phyloP scores from a whole-genome alignment of 2,113 vertebrate species.

The Erpornis zantholeuca region DNA sequence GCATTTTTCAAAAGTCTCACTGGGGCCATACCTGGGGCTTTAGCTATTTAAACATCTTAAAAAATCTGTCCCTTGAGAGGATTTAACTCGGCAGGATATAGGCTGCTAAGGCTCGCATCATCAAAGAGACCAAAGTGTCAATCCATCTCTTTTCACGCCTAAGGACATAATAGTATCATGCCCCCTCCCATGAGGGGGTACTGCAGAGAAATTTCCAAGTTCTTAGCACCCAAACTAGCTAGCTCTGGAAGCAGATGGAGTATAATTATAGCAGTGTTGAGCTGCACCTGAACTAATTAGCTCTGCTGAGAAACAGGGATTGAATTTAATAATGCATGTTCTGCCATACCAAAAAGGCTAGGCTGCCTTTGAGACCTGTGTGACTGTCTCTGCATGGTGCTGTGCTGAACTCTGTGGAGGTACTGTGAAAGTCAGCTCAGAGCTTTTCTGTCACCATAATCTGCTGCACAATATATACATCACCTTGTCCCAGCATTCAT shows the following conservation, averaged over 20 bases:
- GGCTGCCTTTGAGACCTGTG: conserved; percentile 48
- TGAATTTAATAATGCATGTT: conserved; percentile 70
- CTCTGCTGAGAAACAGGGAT: conserved; percentile 69
- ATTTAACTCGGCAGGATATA: conserved; percentile 42
- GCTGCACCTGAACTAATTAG: conserved; percentile 69
- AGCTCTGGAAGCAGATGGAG: conserved; percentile 62
- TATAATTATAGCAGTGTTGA: conserved; percentile 62
- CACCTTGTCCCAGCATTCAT: conserved; percentile 45
- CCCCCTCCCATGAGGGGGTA: conserved; percentile 22
- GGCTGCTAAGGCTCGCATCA: not conserved
- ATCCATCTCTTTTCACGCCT: conserved; percentile 45
- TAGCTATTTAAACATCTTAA: conserved; percentile 54
- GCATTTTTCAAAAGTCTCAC: conserved; percentile 38
- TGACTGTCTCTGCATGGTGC: conserved; percentile 36
- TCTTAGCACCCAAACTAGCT: conserved; percentile 61
- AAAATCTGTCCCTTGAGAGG: conserved; percentile 40
- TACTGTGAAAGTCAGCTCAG: conserved; percentile 54
- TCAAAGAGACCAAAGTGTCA: conserved; percentile 34
- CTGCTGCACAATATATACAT: conserved; percentile 11
- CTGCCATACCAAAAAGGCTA: conserved; percentile 50
- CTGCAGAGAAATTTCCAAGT: conserved; percentile 57
- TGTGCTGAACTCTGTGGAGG: conserved; percentile 38
- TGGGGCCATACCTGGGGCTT: conserved; percentile 4
- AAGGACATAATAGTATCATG: conserved; percentile 33
- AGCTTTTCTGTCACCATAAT: conserved; percentile 28